Percentiles rank a stretch among this genome's conserved stretches.
phyloP scores from a whole-genome alignment of 2,113 vertebrate genomes.

The Podiceps cristatus region DNA sequence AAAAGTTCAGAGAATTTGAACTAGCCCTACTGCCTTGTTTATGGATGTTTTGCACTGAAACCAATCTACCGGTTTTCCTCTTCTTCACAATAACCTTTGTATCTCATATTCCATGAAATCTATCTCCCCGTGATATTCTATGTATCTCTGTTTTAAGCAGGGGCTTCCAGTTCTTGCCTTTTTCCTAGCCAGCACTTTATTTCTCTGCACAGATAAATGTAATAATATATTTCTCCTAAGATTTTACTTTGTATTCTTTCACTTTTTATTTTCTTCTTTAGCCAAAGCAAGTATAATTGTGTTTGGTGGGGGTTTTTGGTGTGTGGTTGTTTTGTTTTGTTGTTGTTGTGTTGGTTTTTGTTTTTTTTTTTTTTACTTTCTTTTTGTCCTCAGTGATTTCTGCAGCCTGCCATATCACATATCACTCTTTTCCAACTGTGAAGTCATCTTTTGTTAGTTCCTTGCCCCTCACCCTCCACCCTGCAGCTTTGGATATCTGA shows the following conservation, averaged over 20 bases:
- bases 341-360: too few species aligned
- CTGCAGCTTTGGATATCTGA: not conserved
- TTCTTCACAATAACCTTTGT: not conserved
- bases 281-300: not conserved
- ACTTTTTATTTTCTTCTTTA: not conserved
- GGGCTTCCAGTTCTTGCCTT: not conserved
- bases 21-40: not conserved
- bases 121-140: not conserved
- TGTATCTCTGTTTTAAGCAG: not conserved
- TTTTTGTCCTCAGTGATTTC: not conserved
- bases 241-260: not conserved
- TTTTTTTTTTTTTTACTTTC: not conserved
- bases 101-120: not conserved
- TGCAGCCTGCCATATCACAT: not conserved
- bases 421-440: not conserved
- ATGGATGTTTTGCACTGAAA: not conserved
- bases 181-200: not conserved
- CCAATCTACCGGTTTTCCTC: not conserved
- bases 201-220: not conserved
- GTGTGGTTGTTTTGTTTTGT: too few species aligned
- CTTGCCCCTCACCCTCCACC: not conserved
- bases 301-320: too few species aligned
- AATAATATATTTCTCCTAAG: not conserved
- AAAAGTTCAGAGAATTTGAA: not conserved
- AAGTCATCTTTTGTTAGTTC: not conserved